A percentile compares a stretch with the other conserved stretches of the same genome.
Conservation (phyloP, 2,888 invertebrate species). For the Xylophagus ater region DNA sequence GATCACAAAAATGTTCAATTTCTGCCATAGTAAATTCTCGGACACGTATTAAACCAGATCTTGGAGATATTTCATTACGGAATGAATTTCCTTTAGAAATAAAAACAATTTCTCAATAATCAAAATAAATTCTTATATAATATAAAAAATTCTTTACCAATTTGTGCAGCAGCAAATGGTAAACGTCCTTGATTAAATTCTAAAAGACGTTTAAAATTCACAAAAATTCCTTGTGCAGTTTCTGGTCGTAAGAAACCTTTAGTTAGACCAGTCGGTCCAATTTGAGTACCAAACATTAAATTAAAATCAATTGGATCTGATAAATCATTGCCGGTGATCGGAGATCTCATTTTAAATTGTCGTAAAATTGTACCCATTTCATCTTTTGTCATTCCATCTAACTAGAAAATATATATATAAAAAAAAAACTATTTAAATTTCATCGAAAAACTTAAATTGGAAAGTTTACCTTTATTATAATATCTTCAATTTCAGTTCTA, state of each 20-base stretch:
- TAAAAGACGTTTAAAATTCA: conserved; percentile 93
- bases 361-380: conserved; percentile 80
- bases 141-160: conserved; percentile 47
- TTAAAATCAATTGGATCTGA: conserved; percentile 97
- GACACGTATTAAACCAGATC: conserved; percentile 89
- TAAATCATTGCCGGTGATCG: conserved; percentile 87
- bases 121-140: neutral
- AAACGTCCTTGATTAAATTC: conserved; percentile 94
- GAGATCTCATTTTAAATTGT: conserved; percentile 89
- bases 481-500: conserved; percentile 64
- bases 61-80: conserved; percentile 97
- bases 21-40: conserved; percentile 99
- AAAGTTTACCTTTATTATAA: conserved; percentile 53
- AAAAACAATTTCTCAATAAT: conserved; percentile 43
- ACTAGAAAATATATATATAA: conserved; percentile 27
- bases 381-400: conserved; percentile 85
- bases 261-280: conserved; percentile 90
- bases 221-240: conserved; percentile 99
- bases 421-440: conserved; percentile 1
- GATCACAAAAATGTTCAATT: conserved; percentile 99
- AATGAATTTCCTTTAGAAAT: conserved; percentile 58
- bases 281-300: conserved; percentile 96
- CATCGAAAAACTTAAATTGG: neutral
- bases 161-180: conserved; percentile 98
- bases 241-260: conserved; percentile 95